Base-by-base conservation (phyloP, 2,888 invertebrate species). In the Aquatica leii region DNA sequence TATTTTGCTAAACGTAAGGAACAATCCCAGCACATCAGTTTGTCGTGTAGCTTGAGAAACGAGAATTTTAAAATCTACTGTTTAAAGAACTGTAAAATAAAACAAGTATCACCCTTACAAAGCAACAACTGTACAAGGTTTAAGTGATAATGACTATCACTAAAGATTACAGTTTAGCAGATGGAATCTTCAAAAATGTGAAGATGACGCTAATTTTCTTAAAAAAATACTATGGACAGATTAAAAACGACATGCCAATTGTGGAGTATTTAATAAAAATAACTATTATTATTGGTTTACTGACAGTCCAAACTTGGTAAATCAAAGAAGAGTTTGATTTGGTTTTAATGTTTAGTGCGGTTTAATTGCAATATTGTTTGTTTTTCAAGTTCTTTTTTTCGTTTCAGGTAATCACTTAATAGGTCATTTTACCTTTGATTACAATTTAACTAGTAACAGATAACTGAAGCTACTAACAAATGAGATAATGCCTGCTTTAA, bases 91-190 rank as follows among this genome's bases (percentile, higher is more conserved):
- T 35, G 17, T 31, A 34, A 2, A 60, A 35, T 34, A 60, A 24
- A 48, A 54, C 48, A 60, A 54, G 37, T 60, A 54, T 15, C 40
- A 54, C 54, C 37, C 54, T 55, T 54, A 60, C 48, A 48, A 60
- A 54, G 48, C 9, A 48, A 60, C 54, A 48, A 60, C 31, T 60
- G 48, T 17, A 58, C 49, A 51, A 37, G 8, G 51, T 31, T 48
- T 56, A 56, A 5, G 2, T 15, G 14, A 4, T 43, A 43, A 35
- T 46, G 12, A 12, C 41, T 59, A 52, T 48, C 48, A 48, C 31
- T 48, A 40, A 17, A 53, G 53, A 37, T 37, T 24, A 56, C 31
- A 56, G 18, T 31, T 56, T 34, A 56, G 56, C 48, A n/a, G n/a
- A n/a, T 31, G 56, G 37, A 5, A 37, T 37, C 11, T 37, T n/a